These are phyloP conservation scores for Macrochelys suwanniensis DNA, from an alignment of 2,797 vertebrate species.

Conservation along the genomic window DNA sequence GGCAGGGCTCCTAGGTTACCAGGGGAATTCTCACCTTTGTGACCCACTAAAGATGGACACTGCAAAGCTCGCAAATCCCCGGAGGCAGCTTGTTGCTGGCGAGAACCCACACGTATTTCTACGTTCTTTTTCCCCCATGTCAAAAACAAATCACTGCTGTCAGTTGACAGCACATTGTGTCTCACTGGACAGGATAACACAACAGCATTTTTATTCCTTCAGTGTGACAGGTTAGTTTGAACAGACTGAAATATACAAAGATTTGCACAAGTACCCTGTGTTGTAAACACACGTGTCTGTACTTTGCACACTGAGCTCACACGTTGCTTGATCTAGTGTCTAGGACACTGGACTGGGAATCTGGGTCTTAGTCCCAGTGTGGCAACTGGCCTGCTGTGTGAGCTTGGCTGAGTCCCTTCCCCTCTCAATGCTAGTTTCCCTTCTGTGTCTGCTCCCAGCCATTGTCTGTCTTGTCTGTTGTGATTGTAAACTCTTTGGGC, in stretches of 20 bases:
- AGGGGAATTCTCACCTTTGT: background rate
- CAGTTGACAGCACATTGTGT: background rate
- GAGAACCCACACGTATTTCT: background rate
- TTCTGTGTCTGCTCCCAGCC: background rate
- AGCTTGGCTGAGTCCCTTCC: background rate
- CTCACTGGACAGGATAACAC: background rate
- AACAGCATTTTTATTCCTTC: background rate
- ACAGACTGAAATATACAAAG: background rate
- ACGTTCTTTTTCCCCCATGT: background rate
- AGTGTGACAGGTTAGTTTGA: background rate
- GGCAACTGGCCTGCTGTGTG: background rate
- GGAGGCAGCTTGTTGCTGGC: background rate
- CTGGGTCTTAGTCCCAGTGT: fast-evolving
- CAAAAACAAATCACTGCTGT: background rate
- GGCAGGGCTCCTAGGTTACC: slow-evolving; percentile 1
- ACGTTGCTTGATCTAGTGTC: background rate
- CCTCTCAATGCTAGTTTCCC: background rate
- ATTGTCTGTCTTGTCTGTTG: background rate
- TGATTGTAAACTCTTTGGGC: background rate
- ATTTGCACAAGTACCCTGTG: background rate
- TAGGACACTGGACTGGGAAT: background rate
- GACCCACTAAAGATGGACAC: background rate
- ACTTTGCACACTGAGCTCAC: background rate
- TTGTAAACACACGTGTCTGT: background rate
- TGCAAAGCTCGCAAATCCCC: background rate